Evolutionary conservation across 2,113 vertebrate species (phyloP).

Genomic region (Anguilla japonica): DNA sequence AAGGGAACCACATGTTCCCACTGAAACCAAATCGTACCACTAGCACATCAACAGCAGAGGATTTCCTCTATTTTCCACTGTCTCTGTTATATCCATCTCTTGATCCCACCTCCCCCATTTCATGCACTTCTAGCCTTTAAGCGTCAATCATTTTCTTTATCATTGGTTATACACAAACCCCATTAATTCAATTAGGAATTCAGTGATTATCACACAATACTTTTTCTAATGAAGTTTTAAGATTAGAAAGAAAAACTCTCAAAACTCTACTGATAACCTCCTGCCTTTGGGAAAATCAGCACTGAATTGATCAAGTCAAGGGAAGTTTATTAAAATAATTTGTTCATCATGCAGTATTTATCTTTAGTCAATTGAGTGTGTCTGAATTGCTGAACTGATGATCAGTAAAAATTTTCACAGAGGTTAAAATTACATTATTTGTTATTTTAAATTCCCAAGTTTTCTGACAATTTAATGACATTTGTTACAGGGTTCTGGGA

Average conservation of each 20-base stretch:
- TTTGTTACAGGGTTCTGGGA: slow-evolving; percentile 47
- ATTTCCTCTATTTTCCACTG: neutral
- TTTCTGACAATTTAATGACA: slow-evolving; percentile 49
- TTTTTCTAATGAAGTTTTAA: slow-evolving; percentile 24
- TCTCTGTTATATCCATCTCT: neutral
- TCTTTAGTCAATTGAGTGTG: slow-evolving; percentile 29
- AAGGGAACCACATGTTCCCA: neutral
- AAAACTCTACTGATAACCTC: neutral
- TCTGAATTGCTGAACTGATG: slow-evolving; percentile 34
- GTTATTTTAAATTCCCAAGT: slow-evolving; percentile 2
- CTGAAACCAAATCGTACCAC: neutral
- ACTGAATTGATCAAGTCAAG: neutral
- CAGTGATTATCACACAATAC: slow-evolving; percentile 17
- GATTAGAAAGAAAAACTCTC: neutral
- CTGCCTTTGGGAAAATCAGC: neutral
- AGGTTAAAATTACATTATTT: neutral
- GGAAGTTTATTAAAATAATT: neutral
- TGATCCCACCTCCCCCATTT: neutral
- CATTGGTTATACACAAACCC: neutral
- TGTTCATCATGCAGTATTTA: slow-evolving; percentile 30
- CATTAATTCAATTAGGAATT: slow-evolving; percentile 30
- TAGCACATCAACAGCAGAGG: neutral
- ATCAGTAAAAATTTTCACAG: slow-evolving; percentile 23
- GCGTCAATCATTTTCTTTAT: neutral
- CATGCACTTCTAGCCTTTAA: neutral